phyloP scores from a whole-genome alignment of 2,888 invertebrate species.

The Cryptocephalus primarius region DNA sequence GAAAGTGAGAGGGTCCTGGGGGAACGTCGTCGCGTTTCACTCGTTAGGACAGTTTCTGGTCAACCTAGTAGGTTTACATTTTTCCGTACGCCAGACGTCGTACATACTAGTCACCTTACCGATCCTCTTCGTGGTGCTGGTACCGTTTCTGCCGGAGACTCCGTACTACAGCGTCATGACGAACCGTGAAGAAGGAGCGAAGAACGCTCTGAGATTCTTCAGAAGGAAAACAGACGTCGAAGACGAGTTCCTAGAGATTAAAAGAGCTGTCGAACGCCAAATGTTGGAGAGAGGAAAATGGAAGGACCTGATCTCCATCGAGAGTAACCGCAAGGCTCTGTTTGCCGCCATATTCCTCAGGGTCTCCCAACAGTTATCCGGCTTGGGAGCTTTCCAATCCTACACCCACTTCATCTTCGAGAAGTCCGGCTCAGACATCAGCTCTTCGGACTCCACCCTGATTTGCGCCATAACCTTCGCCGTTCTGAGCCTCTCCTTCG shows the following conservation, averaged over 20 bases:
- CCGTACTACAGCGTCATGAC: conserved; percentile 21
- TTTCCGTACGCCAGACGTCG: neutral
- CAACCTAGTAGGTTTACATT: conserved; percentile 40
- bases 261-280: conserved; percentile 19
- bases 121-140: conserved; percentile 40
- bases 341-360: conserved; percentile 19
- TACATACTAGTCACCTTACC: conserved; percentile 18
- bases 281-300: conserved; percentile 21
- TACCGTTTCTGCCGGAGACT: conserved; percentile 50
- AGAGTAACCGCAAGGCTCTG: conserved; percentile 20
- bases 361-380: conserved; percentile 21
- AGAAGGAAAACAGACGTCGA: conserved; percentile 15
- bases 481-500: conserved; percentile 11
- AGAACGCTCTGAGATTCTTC: conserved; percentile 13
- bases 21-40: conserved; percentile 7
- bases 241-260: conserved; percentile 14
- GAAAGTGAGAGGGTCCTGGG: conserved; percentile 25
- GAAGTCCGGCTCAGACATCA: conserved; percentile 23
- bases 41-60: conserved; percentile 24
- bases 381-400: conserved; percentile 18
- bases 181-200: conserved; percentile 12
- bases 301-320: conserved; percentile 20
- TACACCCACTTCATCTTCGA: conserved; percentile 25
- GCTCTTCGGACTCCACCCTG: conserved; percentile 15
- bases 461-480: conserved; percentile 11